These are phyloP conservation scores for Flexamia atlantica DNA, from an alignment of 2,888 invertebrate species.

Conservation along the genomic window DNA sequence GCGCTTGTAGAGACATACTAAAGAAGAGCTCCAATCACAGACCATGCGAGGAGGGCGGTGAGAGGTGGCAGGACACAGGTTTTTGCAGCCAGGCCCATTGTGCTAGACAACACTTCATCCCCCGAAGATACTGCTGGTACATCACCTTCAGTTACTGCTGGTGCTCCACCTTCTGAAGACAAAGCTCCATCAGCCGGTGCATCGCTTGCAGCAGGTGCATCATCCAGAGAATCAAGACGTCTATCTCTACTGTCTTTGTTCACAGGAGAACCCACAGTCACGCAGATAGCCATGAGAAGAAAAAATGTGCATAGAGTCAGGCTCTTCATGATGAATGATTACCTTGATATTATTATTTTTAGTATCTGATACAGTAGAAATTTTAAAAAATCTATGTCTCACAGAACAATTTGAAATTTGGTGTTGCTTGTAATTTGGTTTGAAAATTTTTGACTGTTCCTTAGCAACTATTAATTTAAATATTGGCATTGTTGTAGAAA, in stretches of 20 bases:
- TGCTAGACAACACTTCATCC: too few relatives aligned
- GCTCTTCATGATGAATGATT: neutral
- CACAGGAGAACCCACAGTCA: slow-evolving; percentile 11
- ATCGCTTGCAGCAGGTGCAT: neutral
- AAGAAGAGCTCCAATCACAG: neutral
- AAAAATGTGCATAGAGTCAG: neutral
- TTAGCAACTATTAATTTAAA: neutral
- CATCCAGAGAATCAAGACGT: neutral
- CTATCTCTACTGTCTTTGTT: neutral
- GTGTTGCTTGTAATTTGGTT: slow-evolving; percentile 24
- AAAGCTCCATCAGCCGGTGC: neutral
- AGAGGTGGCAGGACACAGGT: too few relatives aligned
- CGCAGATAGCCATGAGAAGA: neutral
- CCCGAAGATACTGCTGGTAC: neutral
- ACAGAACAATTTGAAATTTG: neutral
- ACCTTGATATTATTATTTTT: neutral
- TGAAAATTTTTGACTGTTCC: slow-evolving; percentile 4
- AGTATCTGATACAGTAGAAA: neutral
- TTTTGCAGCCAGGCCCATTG: too few relatives aligned
- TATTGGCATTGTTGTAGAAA: neutral
- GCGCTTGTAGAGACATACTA: neutral
- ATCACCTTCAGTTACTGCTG: neutral
- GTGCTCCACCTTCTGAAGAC: neutral
- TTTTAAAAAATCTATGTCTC: neutral
- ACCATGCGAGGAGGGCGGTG: neutral